Base-by-base conservation (phyloP, 2,113 vertebrate species). In the Oreotrochilus melanogaster region DNA sequence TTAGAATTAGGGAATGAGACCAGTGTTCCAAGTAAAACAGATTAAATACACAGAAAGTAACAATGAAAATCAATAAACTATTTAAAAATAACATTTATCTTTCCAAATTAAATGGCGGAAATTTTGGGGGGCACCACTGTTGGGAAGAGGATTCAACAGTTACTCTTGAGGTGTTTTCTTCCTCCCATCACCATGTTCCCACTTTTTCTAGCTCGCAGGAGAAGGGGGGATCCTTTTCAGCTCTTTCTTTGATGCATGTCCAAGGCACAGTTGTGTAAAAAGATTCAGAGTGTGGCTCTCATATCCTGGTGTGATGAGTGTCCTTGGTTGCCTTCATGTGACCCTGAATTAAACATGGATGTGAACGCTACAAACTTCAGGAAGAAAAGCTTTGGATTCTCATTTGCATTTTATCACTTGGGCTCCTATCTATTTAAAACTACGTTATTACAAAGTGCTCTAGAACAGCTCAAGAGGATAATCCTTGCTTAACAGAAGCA, bases 391-490 rank as follows among this genome's bases (percentile, higher is more conserved):
- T 92, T 89, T 78, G 58, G 24, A 71, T 79, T 31, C 62, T 95
- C 48, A 66, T 56, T 23, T 88, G 62, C 79, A 73, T 91, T 89
- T 84, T 87, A 54, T 78, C 23, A 37, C 70, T 93, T 79, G 58
- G 39, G 64, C 11, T 31, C 14, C 1, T 76, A 60, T 74, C 62
- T 90, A 65, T 93, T 94, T 91, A 91, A 95, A 96, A 73, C 30
- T 47, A 14, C 28, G 6, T 73, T 89, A 96, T 90, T 95, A 90
- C 42, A 28, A 86, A 93, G 58, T 91, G 50, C 61, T 92, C 78
- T 84, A 89, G 83, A 91, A 78, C 61, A 97, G 65, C 88, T 89
- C 78, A 67, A 73, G 87, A 93, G 88, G 64, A 89, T 85, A 95
- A 94, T 95, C 85, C 73, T 94, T 90, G 58, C 47, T 88, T 93